phyloP scores from a whole-genome alignment of 2,797 vertebrate genomes.

The Australoheros facetus region DNA sequence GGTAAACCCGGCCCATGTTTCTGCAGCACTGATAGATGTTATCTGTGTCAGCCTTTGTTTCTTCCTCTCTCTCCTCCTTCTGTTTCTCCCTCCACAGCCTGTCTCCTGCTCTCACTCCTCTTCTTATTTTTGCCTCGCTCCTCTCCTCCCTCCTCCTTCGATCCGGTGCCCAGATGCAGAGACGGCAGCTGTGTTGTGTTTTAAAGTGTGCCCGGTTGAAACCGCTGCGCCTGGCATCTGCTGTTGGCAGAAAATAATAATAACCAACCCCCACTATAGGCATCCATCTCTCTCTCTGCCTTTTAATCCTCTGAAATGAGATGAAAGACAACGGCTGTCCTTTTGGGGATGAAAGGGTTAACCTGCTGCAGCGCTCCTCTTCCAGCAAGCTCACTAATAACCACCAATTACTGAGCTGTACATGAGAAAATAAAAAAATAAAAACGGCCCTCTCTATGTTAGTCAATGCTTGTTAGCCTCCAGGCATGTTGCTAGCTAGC shows the following conservation, averaged over 20 bases:
- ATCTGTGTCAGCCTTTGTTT: conserved; percentile 82
- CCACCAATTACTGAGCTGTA: conserved; percentile 74
- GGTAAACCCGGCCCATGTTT: conserved; percentile 70
- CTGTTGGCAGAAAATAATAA: conserved; percentile 61
- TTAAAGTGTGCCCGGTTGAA: conserved; percentile 69
- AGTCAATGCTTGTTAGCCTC: conserved; percentile 52
- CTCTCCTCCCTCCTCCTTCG: conserved; percentile 51
- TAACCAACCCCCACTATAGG: conserved; percentile 55
- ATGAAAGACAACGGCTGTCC: conserved; percentile 61
- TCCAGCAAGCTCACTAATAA: conserved; percentile 70
- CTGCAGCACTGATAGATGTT: conserved; percentile 77
- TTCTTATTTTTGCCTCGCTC: conserved; percentile 15
- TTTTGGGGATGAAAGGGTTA: conserved; percentile 63
- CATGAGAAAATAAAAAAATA: conserved; percentile 40
- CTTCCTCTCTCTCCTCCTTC: conserved; percentile 50
- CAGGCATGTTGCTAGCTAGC: conserved; percentile 42
- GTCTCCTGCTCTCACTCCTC: conserved; percentile 22
- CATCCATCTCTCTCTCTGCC: conserved; percentile 45
- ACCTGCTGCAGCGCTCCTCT: conserved; percentile 55
- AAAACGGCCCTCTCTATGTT: conserved; percentile 34
- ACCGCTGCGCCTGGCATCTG: conserved; percentile 64
- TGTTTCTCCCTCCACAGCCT: conserved; percentile 40
- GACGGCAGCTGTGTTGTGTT: conserved; percentile 74
- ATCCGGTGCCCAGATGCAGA: conserved; percentile 72
- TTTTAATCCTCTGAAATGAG: conserved; percentile 63